A percentile compares a stretch with the other conserved stretches of the same genome.
phyloP scores from a whole-genome alignment of 2,113 vertebrate species.

The Prochilodus magdalenae region DNA sequence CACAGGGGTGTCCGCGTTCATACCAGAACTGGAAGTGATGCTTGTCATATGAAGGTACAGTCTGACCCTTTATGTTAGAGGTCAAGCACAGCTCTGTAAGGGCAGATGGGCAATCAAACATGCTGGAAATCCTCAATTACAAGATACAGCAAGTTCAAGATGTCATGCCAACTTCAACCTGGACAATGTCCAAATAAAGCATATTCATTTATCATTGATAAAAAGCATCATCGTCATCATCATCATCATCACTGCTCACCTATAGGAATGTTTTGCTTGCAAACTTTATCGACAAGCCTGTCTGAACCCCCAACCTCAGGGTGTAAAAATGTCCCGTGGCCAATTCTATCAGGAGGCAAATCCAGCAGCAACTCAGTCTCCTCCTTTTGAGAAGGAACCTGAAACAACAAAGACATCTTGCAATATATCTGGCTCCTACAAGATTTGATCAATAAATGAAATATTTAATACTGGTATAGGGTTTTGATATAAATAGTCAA shows the following conservation, averaged over 20 bases:
- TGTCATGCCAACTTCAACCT: neutral
- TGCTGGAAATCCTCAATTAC: neutral
- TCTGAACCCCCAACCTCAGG: constrained; percentile 77
- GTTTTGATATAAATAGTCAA: constrained; percentile 43
- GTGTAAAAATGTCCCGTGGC: constrained; percentile 93
- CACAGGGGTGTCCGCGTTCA: constrained; percentile 83
- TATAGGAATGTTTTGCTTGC: constrained; percentile 83
- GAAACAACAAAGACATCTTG: constrained; percentile 47
- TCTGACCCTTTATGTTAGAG: constrained; percentile 93
- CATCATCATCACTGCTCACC: constrained; percentile 78
- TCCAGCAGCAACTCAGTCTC: constrained; percentile 87
- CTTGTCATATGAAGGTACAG: constrained; percentile 83
- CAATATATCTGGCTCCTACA: neutral
- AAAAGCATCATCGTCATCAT: neutral
- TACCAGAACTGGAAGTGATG: constrained; percentile 98
- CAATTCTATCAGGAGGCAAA: constrained; percentile 88
- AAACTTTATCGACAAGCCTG: constrained; percentile 85
- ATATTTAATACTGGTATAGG: neutral
- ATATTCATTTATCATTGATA: too few species aligned
- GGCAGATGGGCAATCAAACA: neutral
- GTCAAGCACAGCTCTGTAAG: constrained; percentile 92
- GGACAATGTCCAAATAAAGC: neutral
- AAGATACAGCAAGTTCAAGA: neutral
- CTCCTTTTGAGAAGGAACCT: constrained; percentile 88
- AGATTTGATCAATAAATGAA: neutral